Conservation (phyloP, 2,888 invertebrate genomes). For the Eudemis profundana region DNA sequence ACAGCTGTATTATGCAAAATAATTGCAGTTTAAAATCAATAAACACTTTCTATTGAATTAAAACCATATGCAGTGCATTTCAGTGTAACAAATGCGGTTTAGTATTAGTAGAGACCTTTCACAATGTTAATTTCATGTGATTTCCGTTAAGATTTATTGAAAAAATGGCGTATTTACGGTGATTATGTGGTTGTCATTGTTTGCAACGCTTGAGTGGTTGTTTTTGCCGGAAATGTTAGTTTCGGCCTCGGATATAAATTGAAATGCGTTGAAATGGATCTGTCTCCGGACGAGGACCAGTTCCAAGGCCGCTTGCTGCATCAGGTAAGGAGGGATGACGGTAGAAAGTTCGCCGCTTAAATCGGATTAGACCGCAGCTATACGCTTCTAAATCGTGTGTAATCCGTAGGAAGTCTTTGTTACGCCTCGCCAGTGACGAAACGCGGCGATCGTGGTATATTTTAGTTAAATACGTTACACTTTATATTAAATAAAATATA, state of each 20-base stretch:
- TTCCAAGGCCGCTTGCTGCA: conserved; percentile 92
- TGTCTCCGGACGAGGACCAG: conserved; percentile 92
- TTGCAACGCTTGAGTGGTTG: conserved; percentile 71
- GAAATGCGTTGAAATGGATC: conserved; percentile 79
- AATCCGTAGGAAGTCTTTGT: conserved; percentile 31
- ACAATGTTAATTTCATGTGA: neutral
- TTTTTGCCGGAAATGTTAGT: conserved; percentile 66
- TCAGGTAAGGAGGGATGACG: conserved; percentile 80
- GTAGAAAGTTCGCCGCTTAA: conserved; percentile 14
- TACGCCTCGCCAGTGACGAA: conserved; percentile 45
- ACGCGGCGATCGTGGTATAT: conserved; percentile 1
- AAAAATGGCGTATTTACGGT: conserved; percentile 37
- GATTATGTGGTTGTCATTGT: conserved; percentile 43
- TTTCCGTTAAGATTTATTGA: conserved; percentile 11
- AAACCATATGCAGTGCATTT: neutral
- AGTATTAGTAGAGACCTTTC: neutral
- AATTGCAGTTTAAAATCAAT: conserved; percentile 35
- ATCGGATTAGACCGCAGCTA: conserved; percentile 44
- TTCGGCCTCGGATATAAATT: conserved; percentile 56
- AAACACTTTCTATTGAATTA: conserved; percentile 29
- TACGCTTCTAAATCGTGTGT: conserved; percentile 41
- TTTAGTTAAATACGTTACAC: too few species aligned
- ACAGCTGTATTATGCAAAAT: conserved; percentile 28
- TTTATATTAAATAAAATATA: too few species aligned
- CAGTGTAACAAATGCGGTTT: neutral